Conservation (phyloP, 2,888 invertebrate genomes). For the Shargacucullia verbasci region DNA sequence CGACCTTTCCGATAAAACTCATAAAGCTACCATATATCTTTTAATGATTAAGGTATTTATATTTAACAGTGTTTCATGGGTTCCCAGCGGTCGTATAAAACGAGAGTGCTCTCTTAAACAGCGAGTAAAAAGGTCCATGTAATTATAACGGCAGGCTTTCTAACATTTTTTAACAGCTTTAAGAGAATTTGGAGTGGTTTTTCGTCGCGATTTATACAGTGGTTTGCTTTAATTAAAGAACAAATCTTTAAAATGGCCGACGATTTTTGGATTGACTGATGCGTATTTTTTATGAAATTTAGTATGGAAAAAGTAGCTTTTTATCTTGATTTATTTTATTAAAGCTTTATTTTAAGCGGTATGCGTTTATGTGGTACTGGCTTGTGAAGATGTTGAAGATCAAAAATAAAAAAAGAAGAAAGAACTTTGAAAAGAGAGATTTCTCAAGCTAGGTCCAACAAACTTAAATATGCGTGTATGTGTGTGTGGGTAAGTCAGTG, state of each 20-base stretch:
- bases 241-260: slow-evolving; percentile 39
- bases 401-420: too few relatives aligned
- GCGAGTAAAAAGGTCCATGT: slow-evolving; percentile 61
- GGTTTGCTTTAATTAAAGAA: slow-evolving; percentile 50
- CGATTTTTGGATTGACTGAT: slow-evolving; percentile 24
- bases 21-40: slow-evolving; percentile 44
- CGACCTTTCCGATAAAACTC: slow-evolving; percentile 33
- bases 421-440: too few relatives aligned
- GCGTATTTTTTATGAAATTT: slow-evolving; percentile 15
- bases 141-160: slow-evolving; percentile 62
- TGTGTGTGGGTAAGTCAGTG: too few relatives aligned
- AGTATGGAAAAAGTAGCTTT: too few relatives aligned
- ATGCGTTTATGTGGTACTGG: too few relatives aligned
- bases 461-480: too few relatives aligned
- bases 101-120: slow-evolving; percentile 57
- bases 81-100: slow-evolving; percentile 58
- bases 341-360: too few relatives aligned
- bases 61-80: slow-evolving; percentile 55
- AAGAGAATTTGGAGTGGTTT: slow-evolving; percentile 58
- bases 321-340: too few relatives aligned
- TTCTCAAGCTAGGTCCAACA: too few relatives aligned
- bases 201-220: slow-evolving; percentile 53
- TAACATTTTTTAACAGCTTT: slow-evolving; percentile 62
- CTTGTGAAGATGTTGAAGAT: too few relatives aligned
- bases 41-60: slow-evolving; percentile 59